Percentiles rank a stretch among this genome's conserved stretches.
These are phyloP conservation scores for Trachelus tabidus DNA, from an alignment of 2,888 invertebrate species.

Conservation along the genomic window DNA sequence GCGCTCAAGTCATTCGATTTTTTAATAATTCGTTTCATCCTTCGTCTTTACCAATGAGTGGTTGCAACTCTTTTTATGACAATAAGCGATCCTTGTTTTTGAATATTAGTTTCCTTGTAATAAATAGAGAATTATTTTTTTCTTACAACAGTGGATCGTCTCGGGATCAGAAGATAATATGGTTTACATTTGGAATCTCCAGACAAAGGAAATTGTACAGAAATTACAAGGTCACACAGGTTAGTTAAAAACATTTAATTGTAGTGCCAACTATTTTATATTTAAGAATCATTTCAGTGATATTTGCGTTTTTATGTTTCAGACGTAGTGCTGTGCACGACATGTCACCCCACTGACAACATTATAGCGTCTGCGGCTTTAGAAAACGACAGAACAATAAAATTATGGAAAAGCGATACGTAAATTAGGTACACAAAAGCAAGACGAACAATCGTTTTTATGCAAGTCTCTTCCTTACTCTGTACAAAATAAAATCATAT, in stretches of 20 bases:
- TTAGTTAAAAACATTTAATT: constrained; percentile 60
- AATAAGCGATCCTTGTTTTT: not conserved
- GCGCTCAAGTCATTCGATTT: too few relatives aligned
- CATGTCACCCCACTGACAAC: constrained; percentile 99
- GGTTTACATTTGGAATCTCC: constrained; percentile 99
- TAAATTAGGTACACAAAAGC: constrained; percentile 63
- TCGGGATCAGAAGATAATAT: constrained; percentile 99
- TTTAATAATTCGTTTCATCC: not conserved
- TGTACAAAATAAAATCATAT: too few relatives aligned
- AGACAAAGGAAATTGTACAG: constrained; percentile 99
- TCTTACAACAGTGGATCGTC: constrained; percentile 91
- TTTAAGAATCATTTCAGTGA: too few relatives aligned
- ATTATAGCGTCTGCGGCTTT: constrained; percentile 99
- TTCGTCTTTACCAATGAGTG: constrained; percentile 6
- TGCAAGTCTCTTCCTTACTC: too few relatives aligned
- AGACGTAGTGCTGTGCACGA: constrained; percentile 95
- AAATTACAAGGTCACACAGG: constrained; percentile 97
- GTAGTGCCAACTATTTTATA: not conserved
- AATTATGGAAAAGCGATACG: constrained; percentile 98
- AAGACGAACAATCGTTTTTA: too few relatives aligned
- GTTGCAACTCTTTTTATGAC: too few relatives aligned
- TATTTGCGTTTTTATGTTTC: constrained; percentile 43
- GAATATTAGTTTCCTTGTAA: constrained; percentile 10
- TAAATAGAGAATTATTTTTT: constrained; percentile 16
- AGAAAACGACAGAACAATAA: constrained; percentile 98